A percentile compares a stretch with the other conserved stretches of the same genome.
Conservation (phyloP, 2,888 invertebrate genomes). For the Laothoe populi region DNA sequence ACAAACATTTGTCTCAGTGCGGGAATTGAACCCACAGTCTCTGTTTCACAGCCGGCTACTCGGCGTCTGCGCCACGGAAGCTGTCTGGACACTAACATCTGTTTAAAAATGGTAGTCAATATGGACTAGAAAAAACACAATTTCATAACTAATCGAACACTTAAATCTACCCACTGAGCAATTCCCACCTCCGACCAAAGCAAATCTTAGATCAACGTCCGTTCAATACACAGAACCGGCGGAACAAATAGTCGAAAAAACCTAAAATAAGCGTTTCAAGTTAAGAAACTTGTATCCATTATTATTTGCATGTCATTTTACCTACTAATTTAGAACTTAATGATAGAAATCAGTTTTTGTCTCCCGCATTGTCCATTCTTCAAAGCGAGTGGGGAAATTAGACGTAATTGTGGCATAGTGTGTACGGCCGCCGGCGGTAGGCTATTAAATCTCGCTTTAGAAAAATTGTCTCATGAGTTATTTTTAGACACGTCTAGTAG, state of each 20-base stretch:
- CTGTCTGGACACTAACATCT: too few relatives aligned
- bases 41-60: too few relatives aligned
- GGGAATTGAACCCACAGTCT: too few relatives aligned
- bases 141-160: background rate
- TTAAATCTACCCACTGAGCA: background rate
- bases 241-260: constrained; percentile 11
- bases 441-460: constrained; percentile 10
- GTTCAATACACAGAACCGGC: background rate
- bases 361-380: background rate
- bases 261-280: background rate
- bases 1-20: too few relatives aligned
- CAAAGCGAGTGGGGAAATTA: background rate
- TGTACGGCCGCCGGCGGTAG: background rate
- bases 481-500: background rate
- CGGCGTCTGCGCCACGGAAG: too few relatives aligned
- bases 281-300: background rate
- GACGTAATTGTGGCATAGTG: background rate
- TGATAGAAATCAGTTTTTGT: background rate
- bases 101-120: too few relatives aligned
- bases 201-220: background rate
- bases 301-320: background rate
- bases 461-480: constrained; percentile 20
- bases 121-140: too few relatives aligned
- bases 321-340: constrained; percentile 6
- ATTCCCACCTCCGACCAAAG: background rate